Percentiles rank a stretch among this genome's conserved stretches.
These are phyloP conservation scores for Cyaniris semiargus DNA, from an alignment of 2,888 invertebrate genomes.

Conservation along the genomic window DNA sequence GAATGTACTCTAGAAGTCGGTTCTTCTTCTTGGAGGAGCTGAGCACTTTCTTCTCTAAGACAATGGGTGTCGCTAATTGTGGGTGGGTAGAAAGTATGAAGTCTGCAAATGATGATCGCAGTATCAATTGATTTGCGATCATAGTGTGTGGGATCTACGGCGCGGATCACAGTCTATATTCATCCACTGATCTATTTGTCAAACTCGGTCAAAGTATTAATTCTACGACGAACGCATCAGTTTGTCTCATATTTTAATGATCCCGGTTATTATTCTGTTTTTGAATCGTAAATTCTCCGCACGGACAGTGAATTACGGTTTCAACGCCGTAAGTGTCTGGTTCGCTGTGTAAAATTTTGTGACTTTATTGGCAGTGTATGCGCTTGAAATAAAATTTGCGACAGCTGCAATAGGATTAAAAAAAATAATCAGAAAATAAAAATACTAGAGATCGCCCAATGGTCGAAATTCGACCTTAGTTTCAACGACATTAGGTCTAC, in stretches of 20 bases:
- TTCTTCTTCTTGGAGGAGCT: not conserved
- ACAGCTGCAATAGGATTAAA: not conserved
- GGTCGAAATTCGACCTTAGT: no score
- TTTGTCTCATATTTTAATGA: constrained; percentile 16
- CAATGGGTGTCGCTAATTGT: not conserved
- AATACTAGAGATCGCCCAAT: no score
- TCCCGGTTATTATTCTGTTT: constrained; percentile 4
- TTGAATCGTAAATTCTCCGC: not conserved
- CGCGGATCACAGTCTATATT: not conserved
- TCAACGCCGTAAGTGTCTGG: not conserved
- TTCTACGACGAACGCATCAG: constrained; percentile 2
- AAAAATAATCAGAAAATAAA: no score
- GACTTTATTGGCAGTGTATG: not conserved
- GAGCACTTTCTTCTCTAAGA: not conserved
- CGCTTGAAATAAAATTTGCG: not conserved
- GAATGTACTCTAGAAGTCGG: not conserved
- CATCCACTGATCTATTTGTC: constrained; percentile 19
- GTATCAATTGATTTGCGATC: not conserved
- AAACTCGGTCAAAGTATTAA: constrained; percentile 20
- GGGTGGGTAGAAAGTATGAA: not conserved
- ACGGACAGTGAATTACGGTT: not conserved
- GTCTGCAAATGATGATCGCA: constrained; percentile 5
- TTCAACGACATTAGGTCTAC: no score
- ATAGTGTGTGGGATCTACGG: not conserved
- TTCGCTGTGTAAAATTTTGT: not conserved